Conservation (phyloP, 1,140 invertebrate genomes). For the Scylla paramamosain region DNA sequence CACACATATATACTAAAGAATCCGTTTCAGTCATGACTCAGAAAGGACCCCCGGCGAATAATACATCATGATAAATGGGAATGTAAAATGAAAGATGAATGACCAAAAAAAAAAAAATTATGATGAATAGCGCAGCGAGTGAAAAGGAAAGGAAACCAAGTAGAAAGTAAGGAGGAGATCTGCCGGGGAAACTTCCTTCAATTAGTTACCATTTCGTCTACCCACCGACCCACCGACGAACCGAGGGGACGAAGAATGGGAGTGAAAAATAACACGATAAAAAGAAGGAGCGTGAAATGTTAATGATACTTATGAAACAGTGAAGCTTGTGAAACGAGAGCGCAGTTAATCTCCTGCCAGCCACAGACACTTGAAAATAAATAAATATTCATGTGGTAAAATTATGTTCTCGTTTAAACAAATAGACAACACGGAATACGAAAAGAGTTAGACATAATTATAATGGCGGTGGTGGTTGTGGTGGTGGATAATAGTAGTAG, state of each 20-base stretch:
- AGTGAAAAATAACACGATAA: not conserved
- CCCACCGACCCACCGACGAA: not conserved
- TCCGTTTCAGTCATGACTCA: not conserved
- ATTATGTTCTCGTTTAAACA: not conserved
- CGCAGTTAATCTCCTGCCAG: not conserved
- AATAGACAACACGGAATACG: too few relatives aligned
- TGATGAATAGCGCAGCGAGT: not conserved
- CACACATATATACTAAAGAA: not conserved
- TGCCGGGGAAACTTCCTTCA: not conserved
- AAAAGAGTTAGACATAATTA: not conserved
- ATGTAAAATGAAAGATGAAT: not conserved
- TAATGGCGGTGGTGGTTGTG: not conserved
- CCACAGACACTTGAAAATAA: not conserved
- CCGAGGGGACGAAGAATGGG: not conserved
- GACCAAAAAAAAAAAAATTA: not conserved
- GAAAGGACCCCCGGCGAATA: not conserved
- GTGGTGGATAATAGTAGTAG: not conserved
- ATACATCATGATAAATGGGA: constrained; percentile 14
- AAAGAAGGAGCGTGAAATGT: not conserved
- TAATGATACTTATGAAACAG: not conserved
- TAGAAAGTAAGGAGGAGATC: not conserved
- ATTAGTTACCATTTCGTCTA: not conserved
- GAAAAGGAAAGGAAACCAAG: not conserved
- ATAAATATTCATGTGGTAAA: not conserved
- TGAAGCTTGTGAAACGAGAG: not conserved